Percentiles rank a stretch among this genome's conserved stretches.
These are phyloP conservation scores for Diploptera punctata DNA, from an alignment of 2,888 invertebrate genomes.

Conservation along the genomic window DNA sequence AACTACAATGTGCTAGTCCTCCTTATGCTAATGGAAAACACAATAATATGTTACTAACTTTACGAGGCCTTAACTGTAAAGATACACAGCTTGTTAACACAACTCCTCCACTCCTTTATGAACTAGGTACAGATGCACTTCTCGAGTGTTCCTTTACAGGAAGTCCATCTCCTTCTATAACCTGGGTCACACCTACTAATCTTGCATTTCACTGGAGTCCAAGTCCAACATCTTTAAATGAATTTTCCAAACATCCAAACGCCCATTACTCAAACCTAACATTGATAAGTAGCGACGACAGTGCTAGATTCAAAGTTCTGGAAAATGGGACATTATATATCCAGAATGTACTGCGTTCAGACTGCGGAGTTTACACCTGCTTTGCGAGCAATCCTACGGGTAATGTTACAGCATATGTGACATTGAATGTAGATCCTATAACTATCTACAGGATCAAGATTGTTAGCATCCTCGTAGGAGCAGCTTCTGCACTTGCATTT, in stretches of 20 bases:
- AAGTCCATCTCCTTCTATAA: constrained; percentile 79
- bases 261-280: constrained; percentile 60
- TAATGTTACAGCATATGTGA: constrained; percentile 76
- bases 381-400: constrained; percentile 84
- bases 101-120: constrained; percentile 68
- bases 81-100: constrained; percentile 66
- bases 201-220: constrained; percentile 80
- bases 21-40: constrained; percentile 58
- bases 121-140: constrained; percentile 69
- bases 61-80: constrained; percentile 75
- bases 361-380: constrained; percentile 87
- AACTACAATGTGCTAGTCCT: constrained; percentile 67
- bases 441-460: constrained; percentile 85
- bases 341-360: constrained; percentile 64
- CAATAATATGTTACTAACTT: constrained; percentile 71
- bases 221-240: constrained; percentile 68
- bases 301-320: constrained; percentile 65
- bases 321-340: constrained; percentile 83
- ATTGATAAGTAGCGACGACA: constrained; percentile 52
- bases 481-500: constrained; percentile 79
- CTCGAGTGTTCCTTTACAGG: constrained; percentile 80
- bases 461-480: constrained; percentile 82
- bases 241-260: constrained; percentile 69
- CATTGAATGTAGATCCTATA: constrained; percentile 84
- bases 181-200: constrained; percentile 83